Evolutionary conservation across 2,888 invertebrate genomes (phyloP), one percentile per base, ranked within the genome.

Genomic region (Ophioninae sp.): DNA sequence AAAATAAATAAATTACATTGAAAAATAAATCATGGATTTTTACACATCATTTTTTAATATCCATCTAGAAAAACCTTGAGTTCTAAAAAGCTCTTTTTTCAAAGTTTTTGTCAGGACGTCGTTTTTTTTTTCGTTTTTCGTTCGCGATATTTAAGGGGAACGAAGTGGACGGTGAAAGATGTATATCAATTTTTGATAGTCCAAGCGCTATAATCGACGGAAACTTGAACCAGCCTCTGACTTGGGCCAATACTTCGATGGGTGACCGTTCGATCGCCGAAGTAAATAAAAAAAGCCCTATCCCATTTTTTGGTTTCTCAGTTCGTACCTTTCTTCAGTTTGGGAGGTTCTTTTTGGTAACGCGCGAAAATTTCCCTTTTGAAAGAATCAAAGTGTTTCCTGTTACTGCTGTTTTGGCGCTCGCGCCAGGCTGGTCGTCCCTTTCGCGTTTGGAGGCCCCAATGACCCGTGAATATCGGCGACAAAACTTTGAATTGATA

Each of bases 401-500:
- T 93, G 92, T 98, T 98, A 86, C 95, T 94, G 88, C 95, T 96
- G 93, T 98, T 98, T 90, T 98, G 97, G 82, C 96, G 95, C 92
- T 97, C 97, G 64, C 98, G 94, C 97, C 97, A 98, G 0, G 96
- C 95, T 0, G 97, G 97, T 37, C 97, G 94, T 61, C 95, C 95
- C 88, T 96, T 95, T 80, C 96, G 95, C 44, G 95, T 95, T 91
- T 98, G 97, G 5, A 98, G 93, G 0, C 98, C 98, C 97, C 98
- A 97, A 91, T 98, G 98, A 74, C 97, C 96, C 0, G 97, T 97
- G 93, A 98, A 98, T 69, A 97, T 95, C 0, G 98, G 98, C 0
- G 98, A 97, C 13, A 98, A 94, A 0, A 98, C 98, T 89, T 95
- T 95, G 93, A 98, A 98, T 91, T 97, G 96, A 93, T 97, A 98